Conservation (phyloP, 1,140 invertebrate species). For the Armadillidium nasatum region DNA sequence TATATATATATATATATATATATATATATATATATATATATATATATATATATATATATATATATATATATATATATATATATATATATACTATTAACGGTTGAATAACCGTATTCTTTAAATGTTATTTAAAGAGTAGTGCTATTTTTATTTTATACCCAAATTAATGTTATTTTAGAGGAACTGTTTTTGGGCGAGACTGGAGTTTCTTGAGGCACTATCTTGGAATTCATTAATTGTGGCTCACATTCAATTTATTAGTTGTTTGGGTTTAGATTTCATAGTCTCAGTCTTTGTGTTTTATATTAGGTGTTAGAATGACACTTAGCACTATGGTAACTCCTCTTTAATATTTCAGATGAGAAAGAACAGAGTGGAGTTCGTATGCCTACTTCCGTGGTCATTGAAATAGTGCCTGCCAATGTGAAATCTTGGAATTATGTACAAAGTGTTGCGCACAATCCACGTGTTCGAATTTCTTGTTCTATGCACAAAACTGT, state of each 20-base stretch:
- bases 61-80: conserved; percentile 21
- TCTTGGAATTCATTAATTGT: too few relatives aligned
- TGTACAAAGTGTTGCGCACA: neutral
- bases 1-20: conserved; percentile 21
- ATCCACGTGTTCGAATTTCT: neutral
- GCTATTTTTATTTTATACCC: too few relatives aligned
- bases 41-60: conserved; percentile 18
- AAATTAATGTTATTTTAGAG: too few relatives aligned
- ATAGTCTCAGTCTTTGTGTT: too few relatives aligned
- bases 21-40: conserved; percentile 2
- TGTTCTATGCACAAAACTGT: conserved; percentile 3
- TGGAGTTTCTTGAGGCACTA: too few relatives aligned
- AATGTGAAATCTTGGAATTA: neutral
- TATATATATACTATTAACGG: neutral
- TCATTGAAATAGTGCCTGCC: neutral
- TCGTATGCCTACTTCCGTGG: neutral
- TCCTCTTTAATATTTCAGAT: neutral
- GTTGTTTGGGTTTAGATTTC: too few relatives aligned
- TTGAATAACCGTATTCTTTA: too few relatives aligned
- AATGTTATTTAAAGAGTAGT: too few relatives aligned
- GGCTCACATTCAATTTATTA: too few relatives aligned
- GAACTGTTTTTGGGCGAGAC: too few relatives aligned
- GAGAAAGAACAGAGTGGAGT: neutral
- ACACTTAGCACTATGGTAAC: neutral
- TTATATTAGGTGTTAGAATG: too few relatives aligned